phyloP scores from a whole-genome alignment of 2,888 invertebrate genomes.

The Lasius platythorax region DNA sequence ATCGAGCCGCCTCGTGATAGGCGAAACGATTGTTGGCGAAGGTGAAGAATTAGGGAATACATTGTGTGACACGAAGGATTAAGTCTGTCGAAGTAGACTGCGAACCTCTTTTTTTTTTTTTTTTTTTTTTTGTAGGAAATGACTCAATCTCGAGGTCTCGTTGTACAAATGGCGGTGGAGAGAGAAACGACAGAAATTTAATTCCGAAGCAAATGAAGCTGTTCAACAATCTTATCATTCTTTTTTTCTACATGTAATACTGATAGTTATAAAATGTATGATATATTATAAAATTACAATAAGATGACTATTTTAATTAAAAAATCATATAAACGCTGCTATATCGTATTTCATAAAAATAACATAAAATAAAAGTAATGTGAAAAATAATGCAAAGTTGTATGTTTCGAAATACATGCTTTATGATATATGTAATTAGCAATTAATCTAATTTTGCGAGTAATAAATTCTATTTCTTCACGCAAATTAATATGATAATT shows the following conservation, averaged over 20 bases:
- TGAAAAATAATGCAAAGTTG: not conserved
- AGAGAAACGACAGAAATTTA: not conserved
- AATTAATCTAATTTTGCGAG: not conserved
- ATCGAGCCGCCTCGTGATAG: conserved; percentile 65
- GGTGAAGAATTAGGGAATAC: conserved; percentile 36
- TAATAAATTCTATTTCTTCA: not conserved
- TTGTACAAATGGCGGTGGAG: not conserved
- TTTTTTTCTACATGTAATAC: not conserved
- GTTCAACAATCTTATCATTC: not conserved
- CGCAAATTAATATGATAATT: not conserved
- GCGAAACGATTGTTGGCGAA: conserved; percentile 51
- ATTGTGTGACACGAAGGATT: conserved; percentile 5
- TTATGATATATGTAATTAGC: not conserved
- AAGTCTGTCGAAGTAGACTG: not conserved
- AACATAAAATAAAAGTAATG: not conserved
- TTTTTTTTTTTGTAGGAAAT: not conserved
- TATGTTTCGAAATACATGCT: not conserved
- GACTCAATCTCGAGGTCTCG: conserved; percentile 38
- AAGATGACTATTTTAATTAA: not conserved
- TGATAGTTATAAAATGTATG: not conserved
- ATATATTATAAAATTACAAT: not conserved
- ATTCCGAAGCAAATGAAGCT: not conserved
- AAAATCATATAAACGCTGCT: not conserved
- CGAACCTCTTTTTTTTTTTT: not conserved
- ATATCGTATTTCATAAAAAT: not conserved